Conservation (phyloP, 2,113 vertebrate species). For the human region DNA sequence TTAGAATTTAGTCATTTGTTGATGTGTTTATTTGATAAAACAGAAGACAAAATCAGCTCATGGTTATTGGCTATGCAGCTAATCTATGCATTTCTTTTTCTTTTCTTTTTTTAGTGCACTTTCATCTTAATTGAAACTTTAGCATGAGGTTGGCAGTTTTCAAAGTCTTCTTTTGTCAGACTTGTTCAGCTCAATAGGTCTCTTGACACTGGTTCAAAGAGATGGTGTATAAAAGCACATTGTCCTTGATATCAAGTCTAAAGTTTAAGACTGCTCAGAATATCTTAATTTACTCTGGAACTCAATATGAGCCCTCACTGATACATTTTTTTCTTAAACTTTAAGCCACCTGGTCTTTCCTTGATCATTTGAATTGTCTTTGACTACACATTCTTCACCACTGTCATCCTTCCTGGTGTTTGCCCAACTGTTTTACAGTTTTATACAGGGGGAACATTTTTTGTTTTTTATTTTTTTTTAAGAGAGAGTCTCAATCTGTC, state of each 20-base stretch:
- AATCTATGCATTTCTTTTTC: not conserved
- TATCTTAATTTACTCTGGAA: conserved; percentile 3
- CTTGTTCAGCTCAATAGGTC: not conserved
- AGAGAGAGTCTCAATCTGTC: too few relatives aligned
- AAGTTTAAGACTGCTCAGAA: conserved; percentile 1
- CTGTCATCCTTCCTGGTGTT: not conserved
- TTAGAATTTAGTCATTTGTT: not conserved
- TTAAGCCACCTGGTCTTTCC: not conserved
- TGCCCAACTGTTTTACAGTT: not conserved
- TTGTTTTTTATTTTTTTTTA: not conserved
- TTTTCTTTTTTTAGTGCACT: not conserved
- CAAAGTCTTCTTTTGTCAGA: not conserved
- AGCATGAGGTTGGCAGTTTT: not conserved
- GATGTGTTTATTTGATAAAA: conserved; percentile 18
- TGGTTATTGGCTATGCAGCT: not conserved
- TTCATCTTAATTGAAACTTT: not conserved
- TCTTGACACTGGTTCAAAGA: not conserved
- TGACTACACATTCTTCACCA: not conserved
- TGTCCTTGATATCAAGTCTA: not conserved
- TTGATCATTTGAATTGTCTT: conserved; percentile 5
- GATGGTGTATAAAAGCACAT: not conserved
- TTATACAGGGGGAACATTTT: not conserved
- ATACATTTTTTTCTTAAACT: not conserved
- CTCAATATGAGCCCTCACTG: not conserved
- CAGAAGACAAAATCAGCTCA: not conserved